Percentiles rank a stretch among this genome's conserved stretches.
These are phyloP conservation scores for Aphodius granarius DNA, from an alignment of 2,888 invertebrate species.

Conservation along the genomic window DNA sequence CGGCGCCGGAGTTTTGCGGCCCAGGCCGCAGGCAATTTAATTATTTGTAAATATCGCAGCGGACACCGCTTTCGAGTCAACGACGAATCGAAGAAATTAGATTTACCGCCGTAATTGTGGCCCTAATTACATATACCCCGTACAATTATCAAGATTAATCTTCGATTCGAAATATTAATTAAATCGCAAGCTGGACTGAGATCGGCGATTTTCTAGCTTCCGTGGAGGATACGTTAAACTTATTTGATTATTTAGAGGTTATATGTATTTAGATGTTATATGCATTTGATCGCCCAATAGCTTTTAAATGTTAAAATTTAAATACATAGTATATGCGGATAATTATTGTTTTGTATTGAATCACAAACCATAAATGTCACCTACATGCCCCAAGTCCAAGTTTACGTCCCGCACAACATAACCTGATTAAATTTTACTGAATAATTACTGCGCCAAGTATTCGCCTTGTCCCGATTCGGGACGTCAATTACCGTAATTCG, in stretches of 20 bases:
- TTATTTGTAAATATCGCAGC: not conserved
- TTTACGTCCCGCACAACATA: not conserved
- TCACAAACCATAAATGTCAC: no score
- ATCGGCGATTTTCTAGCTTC: not conserved
- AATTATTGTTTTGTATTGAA: no score
- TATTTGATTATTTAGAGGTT: no score
- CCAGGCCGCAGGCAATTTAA: not conserved
- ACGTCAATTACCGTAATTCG: not conserved
- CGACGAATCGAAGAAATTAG: not conserved
- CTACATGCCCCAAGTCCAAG: no score
- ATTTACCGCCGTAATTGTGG: not conserved
- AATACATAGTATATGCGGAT: no score
- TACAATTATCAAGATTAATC: not conserved
- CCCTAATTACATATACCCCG: not conserved
- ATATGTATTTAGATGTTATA: no score
- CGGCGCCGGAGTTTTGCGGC: no score
- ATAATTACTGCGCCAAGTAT: not conserved
- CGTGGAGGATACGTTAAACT: not conserved
- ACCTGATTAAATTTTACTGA: not conserved
- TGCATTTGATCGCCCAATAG: no score
- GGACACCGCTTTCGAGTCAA: not conserved
- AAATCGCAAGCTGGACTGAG: not conserved
- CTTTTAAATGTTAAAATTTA: no score
- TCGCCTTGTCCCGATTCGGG: not conserved
- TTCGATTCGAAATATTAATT: not conserved